Conservation (phyloP, 2,888 invertebrate species). For the Idaea dimidiata region DNA sequence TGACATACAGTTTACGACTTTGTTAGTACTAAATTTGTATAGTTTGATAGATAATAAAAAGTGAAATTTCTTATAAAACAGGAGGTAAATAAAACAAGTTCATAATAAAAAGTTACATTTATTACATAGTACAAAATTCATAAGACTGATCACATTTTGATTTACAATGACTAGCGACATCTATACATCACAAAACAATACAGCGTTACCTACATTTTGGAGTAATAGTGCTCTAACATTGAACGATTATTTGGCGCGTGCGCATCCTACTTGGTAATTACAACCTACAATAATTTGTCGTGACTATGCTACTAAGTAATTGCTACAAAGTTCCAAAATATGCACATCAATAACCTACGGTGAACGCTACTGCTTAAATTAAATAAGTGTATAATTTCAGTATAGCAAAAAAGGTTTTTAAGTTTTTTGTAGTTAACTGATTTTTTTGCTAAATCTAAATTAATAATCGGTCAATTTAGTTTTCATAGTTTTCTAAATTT, state of each 20-base stretch:
- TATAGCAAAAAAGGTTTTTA: not conserved
- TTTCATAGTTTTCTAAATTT: no score
- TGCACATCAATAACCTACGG: not conserved
- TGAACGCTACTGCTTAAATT: not conserved
- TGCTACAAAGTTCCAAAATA: not conserved
- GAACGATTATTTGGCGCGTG: constrained; percentile 55
- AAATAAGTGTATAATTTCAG: not conserved
- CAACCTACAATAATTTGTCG: not conserved
- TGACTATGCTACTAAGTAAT: not conserved
- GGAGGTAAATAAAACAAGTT: constrained; percentile 11
- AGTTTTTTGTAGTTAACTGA: not conserved
- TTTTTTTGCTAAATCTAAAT: not conserved
- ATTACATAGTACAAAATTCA: constrained; percentile 59
- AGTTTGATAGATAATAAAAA: no score
- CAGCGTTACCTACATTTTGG: constrained; percentile 15
- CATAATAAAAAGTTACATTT: constrained; percentile 35
- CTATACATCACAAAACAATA: constrained; percentile 13
- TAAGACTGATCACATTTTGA: constrained; percentile 35
- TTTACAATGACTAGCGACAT: constrained; percentile 35
- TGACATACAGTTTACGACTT: not conserved
- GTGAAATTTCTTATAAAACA: not conserved
- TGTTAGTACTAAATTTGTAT: no score
- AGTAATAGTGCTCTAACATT: constrained; percentile 25
- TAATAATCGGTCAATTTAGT: no score
- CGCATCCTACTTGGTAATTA: constrained; percentile 53